A percentile compares a stretch with the other conserved stretches of the same genome.
phyloP scores from a whole-genome alignment of 1,140 invertebrate species.

The Bombus terrestris region DNA sequence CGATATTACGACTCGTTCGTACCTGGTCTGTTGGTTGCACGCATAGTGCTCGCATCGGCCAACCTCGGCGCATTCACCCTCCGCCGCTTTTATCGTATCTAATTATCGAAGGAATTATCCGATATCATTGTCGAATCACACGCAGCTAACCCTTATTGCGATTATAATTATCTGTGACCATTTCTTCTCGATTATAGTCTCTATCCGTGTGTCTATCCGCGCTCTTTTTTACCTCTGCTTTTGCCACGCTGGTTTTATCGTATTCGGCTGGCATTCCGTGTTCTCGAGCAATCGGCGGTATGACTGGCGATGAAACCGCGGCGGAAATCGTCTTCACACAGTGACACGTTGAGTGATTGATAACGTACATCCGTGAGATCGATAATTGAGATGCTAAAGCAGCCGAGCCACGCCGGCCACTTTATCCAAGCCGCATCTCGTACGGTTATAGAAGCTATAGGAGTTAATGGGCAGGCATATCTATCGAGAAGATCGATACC shows the following conservation, averaged over 20 bases:
- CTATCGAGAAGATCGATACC: conserved; percentile 62
- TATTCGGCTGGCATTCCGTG: neutral
- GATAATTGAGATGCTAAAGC: conserved; percentile 63
- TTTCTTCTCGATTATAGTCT: neutral
- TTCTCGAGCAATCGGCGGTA: neutral
- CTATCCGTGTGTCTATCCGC: neutral
- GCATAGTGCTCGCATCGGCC: conserved; percentile 43
- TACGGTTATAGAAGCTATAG: conserved; percentile 56
- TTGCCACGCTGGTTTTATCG: too few species aligned
- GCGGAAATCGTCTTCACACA: conserved; percentile 5
- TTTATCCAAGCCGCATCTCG: conserved; percentile 61
- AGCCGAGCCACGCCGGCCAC: neutral
- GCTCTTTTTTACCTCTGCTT: neutral
- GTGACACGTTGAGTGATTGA: conserved; percentile 34
- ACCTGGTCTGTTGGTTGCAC: neutral
- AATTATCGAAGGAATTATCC: conserved; percentile 75
- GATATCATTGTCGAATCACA: conserved; percentile 52
- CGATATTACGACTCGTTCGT: conserved; percentile 27
- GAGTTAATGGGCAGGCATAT: conserved; percentile 56
- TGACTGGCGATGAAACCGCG: neutral
- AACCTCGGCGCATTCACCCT: conserved; percentile 63
- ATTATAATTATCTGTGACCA: conserved; percentile 1
- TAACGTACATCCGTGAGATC: conserved; percentile 48
- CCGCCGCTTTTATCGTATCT: conserved; percentile 64
- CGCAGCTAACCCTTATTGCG: neutral